Percentiles rank a stretch among this genome's conserved stretches.
These are phyloP conservation scores for Drosophila funebris DNA, from an alignment of 1,140 invertebrate genomes.

Conservation along the genomic window DNA sequence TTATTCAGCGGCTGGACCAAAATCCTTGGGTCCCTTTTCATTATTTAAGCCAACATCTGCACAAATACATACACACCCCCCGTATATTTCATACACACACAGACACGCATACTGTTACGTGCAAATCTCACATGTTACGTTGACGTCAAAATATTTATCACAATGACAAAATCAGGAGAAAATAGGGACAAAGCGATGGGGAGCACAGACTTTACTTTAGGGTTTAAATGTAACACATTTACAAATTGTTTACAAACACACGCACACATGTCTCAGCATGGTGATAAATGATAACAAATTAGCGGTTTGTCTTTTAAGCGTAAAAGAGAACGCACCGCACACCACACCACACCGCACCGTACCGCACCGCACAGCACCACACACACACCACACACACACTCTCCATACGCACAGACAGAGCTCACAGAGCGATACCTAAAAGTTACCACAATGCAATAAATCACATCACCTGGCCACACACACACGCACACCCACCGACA, in stretches of 20 bases:
- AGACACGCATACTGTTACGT: conserved; percentile 10
- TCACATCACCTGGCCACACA: conserved; percentile 66
- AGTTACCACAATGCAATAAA: conserved; percentile 76
- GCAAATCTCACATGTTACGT: conserved; percentile 49
- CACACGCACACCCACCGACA: conserved; percentile 21
- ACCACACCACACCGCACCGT: neutral
- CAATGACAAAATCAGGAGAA: conserved; percentile 68
- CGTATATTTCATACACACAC: neutral
- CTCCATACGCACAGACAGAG: neutral
- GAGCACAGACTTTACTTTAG: conserved; percentile 61
- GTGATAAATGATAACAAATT: conserved; percentile 78
- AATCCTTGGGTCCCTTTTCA: conserved; percentile 56
- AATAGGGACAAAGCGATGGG: conserved; percentile 14
- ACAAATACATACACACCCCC: conserved; percentile 15
- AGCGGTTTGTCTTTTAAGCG: conserved; percentile 76
- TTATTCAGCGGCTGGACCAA: conserved; percentile 71
- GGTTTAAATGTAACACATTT: conserved; percentile 76
- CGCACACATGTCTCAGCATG: conserved; percentile 44
- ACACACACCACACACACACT: neutral
- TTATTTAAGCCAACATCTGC: conserved; percentile 48
- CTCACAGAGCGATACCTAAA: conserved; percentile 54
- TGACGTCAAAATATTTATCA: conserved; percentile 73
- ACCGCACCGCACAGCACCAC: neutral
- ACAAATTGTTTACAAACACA: conserved; percentile 74
- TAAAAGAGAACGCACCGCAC: conserved; percentile 42